Evolutionary conservation across 64 coral and sea anemone species (phyloP).

Genomic region (Montipora sp.): DNA sequence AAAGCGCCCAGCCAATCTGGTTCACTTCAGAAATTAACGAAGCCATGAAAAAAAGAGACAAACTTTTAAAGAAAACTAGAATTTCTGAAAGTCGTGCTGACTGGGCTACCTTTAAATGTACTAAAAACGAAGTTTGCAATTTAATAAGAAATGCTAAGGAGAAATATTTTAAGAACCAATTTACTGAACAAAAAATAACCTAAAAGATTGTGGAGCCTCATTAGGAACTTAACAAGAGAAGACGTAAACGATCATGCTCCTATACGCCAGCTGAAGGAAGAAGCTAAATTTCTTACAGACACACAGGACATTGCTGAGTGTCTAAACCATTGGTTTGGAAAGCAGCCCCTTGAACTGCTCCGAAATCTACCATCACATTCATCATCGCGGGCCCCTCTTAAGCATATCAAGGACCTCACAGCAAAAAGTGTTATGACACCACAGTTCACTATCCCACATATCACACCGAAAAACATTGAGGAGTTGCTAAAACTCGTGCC

Average conservation of each 20-base stretch:
- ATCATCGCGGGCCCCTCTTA: background rate
- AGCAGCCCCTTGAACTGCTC: background rate
- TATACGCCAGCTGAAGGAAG: background rate
- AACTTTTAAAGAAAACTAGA: constrained; percentile 53
- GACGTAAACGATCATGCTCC: background rate
- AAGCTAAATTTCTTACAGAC: background rate
- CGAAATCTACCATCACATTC: background rate
- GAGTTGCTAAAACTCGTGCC: background rate
- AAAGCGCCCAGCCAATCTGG: constrained; percentile 49
- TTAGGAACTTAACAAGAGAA: constrained; percentile 1
- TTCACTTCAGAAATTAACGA: constrained; percentile 38
- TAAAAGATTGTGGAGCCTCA: constrained; percentile 28
- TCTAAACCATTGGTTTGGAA: constrained; percentile 11
- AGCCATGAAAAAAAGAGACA: constrained; percentile 20
- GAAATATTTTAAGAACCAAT: constrained; percentile 23
- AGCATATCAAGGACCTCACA: background rate
- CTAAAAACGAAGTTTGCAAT: constrained; percentile 13
- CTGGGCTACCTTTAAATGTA: constrained; percentile 11
- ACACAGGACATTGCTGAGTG: constrained; percentile 29
- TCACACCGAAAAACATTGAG: background rate
- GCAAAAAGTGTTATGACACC: background rate
- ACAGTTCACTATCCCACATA: constrained; percentile 33
- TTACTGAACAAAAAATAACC: constrained; percentile 43
- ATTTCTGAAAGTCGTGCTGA: constrained; percentile 10
- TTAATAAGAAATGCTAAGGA: constrained; percentile 31